phyloP scores from a whole-genome alignment of 2,113 vertebrate genomes.

The Callipepla californica region DNA sequence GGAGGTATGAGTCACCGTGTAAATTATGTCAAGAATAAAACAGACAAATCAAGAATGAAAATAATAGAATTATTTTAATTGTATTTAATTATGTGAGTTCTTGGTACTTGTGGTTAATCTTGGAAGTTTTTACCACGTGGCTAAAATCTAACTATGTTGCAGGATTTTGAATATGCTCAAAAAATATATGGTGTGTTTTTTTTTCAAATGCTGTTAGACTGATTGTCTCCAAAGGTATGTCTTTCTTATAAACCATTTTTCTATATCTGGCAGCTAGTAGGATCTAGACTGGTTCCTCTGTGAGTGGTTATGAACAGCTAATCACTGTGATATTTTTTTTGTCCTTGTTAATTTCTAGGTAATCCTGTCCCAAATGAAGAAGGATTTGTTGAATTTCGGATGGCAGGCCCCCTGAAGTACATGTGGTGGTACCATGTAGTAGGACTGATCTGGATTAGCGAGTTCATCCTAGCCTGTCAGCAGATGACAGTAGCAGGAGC shows the following conservation, averaged over 20 bases:
- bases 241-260: not conserved
- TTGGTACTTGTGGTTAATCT: not conserved
- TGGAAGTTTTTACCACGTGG: not conserved
- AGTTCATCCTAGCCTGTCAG: constrained; percentile 97
- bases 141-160: not conserved
- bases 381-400: constrained; percentile 89
- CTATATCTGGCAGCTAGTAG: not conserved
- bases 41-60: not conserved
- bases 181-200: not conserved
- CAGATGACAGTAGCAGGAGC: constrained; percentile 98
- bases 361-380: constrained; percentile 86
- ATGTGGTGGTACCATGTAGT: constrained; percentile 96
- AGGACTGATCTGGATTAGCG: constrained; percentile 97
- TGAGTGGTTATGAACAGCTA: not conserved
- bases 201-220: not conserved
- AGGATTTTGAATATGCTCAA: not conserved
- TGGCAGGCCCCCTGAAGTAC: constrained; percentile 90
- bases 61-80: not conserved
- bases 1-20: not conserved
- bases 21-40: not conserved
- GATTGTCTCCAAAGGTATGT: not conserved
- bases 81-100: not conserved
- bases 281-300: not conserved
- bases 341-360: constrained; percentile 77
- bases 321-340: not conserved